Percentiles rank a stretch among this genome's conserved stretches.
Conservation (phyloP, 2,888 invertebrate species). For the Nowickia ferox region DNA sequence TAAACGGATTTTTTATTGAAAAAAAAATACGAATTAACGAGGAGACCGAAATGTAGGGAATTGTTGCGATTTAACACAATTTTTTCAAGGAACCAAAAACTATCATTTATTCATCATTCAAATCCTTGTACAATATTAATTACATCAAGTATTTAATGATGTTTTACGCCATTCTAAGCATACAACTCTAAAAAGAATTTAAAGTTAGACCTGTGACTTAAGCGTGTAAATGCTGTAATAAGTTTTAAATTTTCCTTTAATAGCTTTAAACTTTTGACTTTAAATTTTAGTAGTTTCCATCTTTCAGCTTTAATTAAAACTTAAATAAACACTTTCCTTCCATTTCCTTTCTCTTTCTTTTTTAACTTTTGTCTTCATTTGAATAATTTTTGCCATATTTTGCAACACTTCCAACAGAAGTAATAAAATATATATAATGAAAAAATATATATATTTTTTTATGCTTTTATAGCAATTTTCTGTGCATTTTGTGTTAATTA, state of each 20-base stretch:
- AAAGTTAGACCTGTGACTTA: too few species aligned
- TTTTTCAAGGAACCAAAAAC: too few species aligned
- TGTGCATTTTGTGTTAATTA: conserved; percentile 63
- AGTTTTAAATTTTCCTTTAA: not conserved
- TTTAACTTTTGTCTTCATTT: not conserved
- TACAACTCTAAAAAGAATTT: too few species aligned
- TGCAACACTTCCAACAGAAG: not conserved
- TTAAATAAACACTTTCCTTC: conserved; percentile 1
- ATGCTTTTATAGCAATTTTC: conserved; percentile 43
- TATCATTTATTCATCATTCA: too few species aligned
- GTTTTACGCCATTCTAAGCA: too few species aligned
- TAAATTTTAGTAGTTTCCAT: not conserved
- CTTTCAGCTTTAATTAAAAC: not conserved
- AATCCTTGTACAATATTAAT: too few species aligned
- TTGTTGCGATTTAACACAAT: too few species aligned
- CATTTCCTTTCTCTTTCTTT: not conserved
- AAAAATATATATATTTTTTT: not conserved
- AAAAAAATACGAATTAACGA: too few species aligned
- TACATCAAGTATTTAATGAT: too few species aligned
- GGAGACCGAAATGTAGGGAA: too few species aligned
- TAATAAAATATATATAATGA: not conserved
- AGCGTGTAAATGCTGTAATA: too few species aligned
- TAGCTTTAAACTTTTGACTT: not conserved
- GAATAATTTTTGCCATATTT: conserved; percentile 17
- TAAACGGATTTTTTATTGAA: too few species aligned